Evolutionary conservation across 1,140 invertebrate species (phyloP).

Genomic region (Ceratosolen fusciceps): DNA sequence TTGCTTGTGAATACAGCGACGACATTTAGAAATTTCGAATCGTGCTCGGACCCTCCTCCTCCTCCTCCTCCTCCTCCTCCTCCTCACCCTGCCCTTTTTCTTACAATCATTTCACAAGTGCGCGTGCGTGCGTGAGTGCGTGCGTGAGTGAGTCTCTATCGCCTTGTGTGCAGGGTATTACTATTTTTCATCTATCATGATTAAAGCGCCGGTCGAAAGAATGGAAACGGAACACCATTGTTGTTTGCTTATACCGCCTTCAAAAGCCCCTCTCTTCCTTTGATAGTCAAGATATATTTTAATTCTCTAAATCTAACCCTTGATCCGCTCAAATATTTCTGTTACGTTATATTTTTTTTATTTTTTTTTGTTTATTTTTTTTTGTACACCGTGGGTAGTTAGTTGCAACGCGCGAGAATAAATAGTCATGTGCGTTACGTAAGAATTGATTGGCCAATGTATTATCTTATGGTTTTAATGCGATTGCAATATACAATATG

Average conservation of each 20-base stretch:
- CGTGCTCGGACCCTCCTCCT: not conserved
- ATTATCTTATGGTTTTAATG: too few relatives aligned
- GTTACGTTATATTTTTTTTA: too few relatives aligned
- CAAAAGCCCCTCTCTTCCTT: not conserved
- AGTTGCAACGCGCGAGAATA: too few relatives aligned
- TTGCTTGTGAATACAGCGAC: not conserved
- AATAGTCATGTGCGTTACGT: too few relatives aligned
- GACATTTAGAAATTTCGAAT: conserved; percentile 42
- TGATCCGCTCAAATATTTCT: not conserved
- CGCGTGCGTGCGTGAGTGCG: not conserved
- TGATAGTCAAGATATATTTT: not conserved
- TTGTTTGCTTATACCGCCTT: not conserved
- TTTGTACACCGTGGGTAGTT: too few relatives aligned
- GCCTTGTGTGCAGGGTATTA: not conserved
- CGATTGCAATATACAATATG: too few relatives aligned
- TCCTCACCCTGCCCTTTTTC: not conserved
- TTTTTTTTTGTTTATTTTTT: too few relatives aligned
- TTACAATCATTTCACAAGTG: too few relatives aligned
- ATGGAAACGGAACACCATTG: not conserved
- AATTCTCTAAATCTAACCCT: not conserved
- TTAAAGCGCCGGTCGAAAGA: not conserved
- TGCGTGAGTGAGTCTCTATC: too few relatives aligned
- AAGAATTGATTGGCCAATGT: too few relatives aligned
- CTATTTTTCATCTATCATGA: conserved; percentile 4
- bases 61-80: not conserved